Evolutionary conservation across 2,113 vertebrate genomes (phyloP), one percentile per base, ranked within the genome.

Genomic region (Chionodraco myersi): DNA sequence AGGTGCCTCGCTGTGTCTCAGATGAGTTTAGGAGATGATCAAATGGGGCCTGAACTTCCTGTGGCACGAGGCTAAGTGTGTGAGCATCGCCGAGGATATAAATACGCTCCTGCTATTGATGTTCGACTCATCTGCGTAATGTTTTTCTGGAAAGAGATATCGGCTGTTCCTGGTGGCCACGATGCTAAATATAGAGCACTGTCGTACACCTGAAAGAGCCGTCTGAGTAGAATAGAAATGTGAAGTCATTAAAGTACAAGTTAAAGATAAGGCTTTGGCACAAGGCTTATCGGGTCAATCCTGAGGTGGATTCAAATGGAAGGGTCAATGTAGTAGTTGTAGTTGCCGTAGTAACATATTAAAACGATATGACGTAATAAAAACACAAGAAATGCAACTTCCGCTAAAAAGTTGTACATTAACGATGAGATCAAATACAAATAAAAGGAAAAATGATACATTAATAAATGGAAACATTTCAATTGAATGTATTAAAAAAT

Each of bases 101-200:
- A 66, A 68, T 57, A 54, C 54, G 13, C 34, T 75, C 48, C 62
- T 41, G 10, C 4, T n/a, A 82, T 86, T 75, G 80, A 89, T 88
- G 78, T 78, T 36, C 48, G 15, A 49, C 48, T 41, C 60, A 4
- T 51, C 41, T n/a, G 1, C 41, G 13, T 82, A 65, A 72, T 75
- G 76, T 58, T 41, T 74, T 34, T n/a, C 2, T 76, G 41, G 52
- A 57, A 34, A 67, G 9, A 41, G 4, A 74, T 79, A 79, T 77
- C 9, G 9, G 44, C 64, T 72, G 41, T 83, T 59, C 34, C 49
- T 71, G 45, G 48, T 80, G 70, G 23, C 69, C 6, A 16, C n/a
- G 8, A 8, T 45, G 56, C 71, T 83, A 81, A 44, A 68, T 83
- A 56, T 74, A 75, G 30, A 53, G 61, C 51, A 45, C 48, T 61